A percentile compares a stretch with the other conserved stretches of the same genome.
phyloP scores from a whole-genome alignment of 2,888 invertebrate genomes.

The Eudemis profundana region DNA sequence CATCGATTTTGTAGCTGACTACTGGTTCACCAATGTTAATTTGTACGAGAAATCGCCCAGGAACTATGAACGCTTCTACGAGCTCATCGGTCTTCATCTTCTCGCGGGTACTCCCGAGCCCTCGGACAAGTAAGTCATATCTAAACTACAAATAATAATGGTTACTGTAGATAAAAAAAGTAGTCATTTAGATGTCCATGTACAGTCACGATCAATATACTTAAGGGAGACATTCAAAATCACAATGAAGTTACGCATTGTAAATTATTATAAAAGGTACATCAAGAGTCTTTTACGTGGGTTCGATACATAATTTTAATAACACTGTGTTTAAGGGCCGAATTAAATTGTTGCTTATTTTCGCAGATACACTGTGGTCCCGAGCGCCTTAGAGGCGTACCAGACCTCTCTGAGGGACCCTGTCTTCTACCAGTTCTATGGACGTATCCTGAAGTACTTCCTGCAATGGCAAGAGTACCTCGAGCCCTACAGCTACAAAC shows the following conservation, averaged over 20 bases:
- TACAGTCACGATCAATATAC: too few species aligned
- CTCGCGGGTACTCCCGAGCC: constrained; percentile 63
- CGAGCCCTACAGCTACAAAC: constrained; percentile 14
- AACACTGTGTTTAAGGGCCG: too few species aligned
- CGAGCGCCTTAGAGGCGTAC: constrained; percentile 87
- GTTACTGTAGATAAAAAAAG: too few species aligned
- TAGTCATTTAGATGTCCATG: too few species aligned
- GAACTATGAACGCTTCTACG: constrained; percentile 81
- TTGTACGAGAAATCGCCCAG: constrained; percentile 64
- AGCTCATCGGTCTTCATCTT: constrained; percentile 82
- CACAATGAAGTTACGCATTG: too few species aligned
- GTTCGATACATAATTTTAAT: too few species aligned
- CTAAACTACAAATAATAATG: too few species aligned
- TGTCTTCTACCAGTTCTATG: constrained; percentile 88
- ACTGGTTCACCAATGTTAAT: constrained; percentile 85
- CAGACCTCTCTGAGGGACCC: constrained; percentile 89
- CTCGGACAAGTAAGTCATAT: constrained; percentile 63
- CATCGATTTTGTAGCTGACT: constrained; percentile 82
- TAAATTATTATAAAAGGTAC: too few species aligned
- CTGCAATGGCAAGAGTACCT: constrained; percentile 56
- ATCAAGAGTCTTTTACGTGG: too few species aligned
- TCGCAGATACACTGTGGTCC: constrained; percentile 72
- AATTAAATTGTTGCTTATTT: too few species aligned
- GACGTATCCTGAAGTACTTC: constrained; percentile 84
- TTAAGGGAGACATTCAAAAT: too few species aligned